Evolutionary conservation across 2,113 vertebrate species (phyloP), one percentile per base, ranked within the genome.

Genomic region (Helogale parvula): DNA sequence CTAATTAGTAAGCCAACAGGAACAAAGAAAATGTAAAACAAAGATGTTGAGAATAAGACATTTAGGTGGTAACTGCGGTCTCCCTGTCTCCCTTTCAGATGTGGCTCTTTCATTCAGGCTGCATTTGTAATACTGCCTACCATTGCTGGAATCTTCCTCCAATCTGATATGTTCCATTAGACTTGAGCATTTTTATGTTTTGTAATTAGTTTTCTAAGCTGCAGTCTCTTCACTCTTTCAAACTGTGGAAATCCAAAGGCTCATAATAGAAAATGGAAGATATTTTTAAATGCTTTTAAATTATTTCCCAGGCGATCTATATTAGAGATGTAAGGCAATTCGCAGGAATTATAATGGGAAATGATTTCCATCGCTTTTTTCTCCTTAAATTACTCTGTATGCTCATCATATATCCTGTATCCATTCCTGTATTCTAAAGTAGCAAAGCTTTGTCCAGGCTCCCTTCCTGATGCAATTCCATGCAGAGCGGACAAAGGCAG

Each of bases 251-350:
- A 99, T 98, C 98, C 98, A 98, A 99, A 98, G 97, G 95, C 99
- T 99, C 98, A 98, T 99, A 99, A 99, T 96, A 98, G 98, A 98
- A 99, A 99, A 99, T 98, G 97, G 98, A 97, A 99, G 98, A 98
- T 99, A 98, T 98, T 99, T 98, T 96, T 98, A 98, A 99, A 98
- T 97, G 98, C 97, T 98, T 99, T 99, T 98, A 99, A 99, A 99
- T 99, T 99, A 99, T 99, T 99, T 99, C 99, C 99, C 99, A 97
- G 97, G 99, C 93, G 98, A 99, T 99, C 99, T 98, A 98, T 98
- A 98, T 98, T 98, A 98, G 97, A 98, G 98, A 97, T 97, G 98
- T 98, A 98, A 98, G 97, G 97, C 98, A 98, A 98, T 98, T 99
- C 98, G 80, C 97, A 60, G 97, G 86, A 98, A 99, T 99, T 99